phyloP scores from a whole-genome alignment of 1,140 invertebrate genomes.

The Brachionus paranguensis region DNA sequence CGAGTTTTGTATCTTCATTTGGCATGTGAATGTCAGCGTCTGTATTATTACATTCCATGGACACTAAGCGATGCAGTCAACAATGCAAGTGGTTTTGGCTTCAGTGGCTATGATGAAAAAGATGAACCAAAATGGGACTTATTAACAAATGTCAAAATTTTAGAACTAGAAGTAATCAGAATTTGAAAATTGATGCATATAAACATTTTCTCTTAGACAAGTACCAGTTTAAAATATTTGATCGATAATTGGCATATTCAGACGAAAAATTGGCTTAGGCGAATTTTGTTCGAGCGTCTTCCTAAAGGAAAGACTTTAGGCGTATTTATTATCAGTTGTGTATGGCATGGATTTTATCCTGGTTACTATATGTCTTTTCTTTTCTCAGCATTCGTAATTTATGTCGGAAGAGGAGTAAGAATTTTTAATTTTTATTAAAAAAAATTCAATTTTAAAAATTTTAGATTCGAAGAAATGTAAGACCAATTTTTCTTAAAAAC shows the following conservation, averaged over 20 bases:
- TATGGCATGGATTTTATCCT: conserved; percentile 94
- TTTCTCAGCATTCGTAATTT: conserved; percentile 65
- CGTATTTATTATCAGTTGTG: conserved; percentile 78
- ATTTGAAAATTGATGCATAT: not conserved
- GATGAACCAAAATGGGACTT: conserved; percentile 73
- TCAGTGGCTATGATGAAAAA: conserved; percentile 67
- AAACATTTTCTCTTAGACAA: conserved; percentile 60
- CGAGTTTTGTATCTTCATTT: conserved; percentile 31
- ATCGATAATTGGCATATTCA: conserved; percentile 78
- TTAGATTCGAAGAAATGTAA: conserved; percentile 62
- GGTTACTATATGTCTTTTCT: conserved; percentile 94
- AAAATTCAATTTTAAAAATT: not conserved
- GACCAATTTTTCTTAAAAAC: conserved; percentile 69
- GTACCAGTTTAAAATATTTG: conserved; percentile 58
- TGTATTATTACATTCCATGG: conserved; percentile 96
- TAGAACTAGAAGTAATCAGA: conserved; percentile 46
- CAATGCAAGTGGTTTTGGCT: conserved; percentile 81
- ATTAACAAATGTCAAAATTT: conserved; percentile 80
- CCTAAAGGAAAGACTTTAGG: conserved; percentile 58
- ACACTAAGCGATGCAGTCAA: conserved; percentile 77
- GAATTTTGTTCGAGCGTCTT: conserved; percentile 75
- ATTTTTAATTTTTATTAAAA: no score
- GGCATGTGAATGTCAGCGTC: conserved; percentile 61
- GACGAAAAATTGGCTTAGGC: conserved; percentile 73
- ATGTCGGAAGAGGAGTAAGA: conserved; percentile 1